Evolutionary conservation across 1,140 invertebrate species (phyloP), one percentile per base, ranked within the genome.

Genomic region (Cydia amplana): DNA sequence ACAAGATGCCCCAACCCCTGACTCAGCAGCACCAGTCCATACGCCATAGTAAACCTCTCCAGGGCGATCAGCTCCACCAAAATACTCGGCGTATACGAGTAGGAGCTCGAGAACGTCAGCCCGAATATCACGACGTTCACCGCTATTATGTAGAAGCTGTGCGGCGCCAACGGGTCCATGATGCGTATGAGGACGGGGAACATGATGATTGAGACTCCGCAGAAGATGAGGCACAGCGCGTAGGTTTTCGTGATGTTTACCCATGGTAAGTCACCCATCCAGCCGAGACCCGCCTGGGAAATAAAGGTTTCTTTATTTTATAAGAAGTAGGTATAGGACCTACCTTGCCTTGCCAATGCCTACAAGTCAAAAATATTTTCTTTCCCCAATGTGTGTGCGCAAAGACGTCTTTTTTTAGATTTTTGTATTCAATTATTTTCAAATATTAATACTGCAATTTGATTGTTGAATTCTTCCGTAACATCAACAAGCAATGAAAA

Each of bases 231-330:
- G 80, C 96, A 98, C 18, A 95, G 83, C 0, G 96, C 95, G 87
- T 98, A 98, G 1, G 96, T 96, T 82, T 97, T 95, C 43, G 95
- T 96, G 12, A 97, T 95, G 87, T 97, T 96, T 88, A 97, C 95
- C 97, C 97, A 98, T 0, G 96, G 93, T 81, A 96, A 95, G 91
- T 99, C 98, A 3, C 98, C 98, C 49, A 98, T 94, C 94, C 97
- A 98, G 1, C 98, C 98, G 28, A 98, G 94, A 16, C 95, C 94
- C 36, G 98, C 94, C 96, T 98, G 93, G 28, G 91, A 82, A 76
- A 72, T 65, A 76, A 75, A 18, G n/a, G 43, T 46, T 16, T 40
- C 67, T 10, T 12, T 55, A n/a, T 20, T 51, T 51, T 18, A 55
- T 55, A 55, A 16, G 49, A n/a, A 18, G 0, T n/a, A n/a, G n/a